Evolutionary conservation across 2,888 invertebrate genomes (phyloP), one percentile per base, ranked within the genome.

Genomic region (Volucella inanis): DNA sequence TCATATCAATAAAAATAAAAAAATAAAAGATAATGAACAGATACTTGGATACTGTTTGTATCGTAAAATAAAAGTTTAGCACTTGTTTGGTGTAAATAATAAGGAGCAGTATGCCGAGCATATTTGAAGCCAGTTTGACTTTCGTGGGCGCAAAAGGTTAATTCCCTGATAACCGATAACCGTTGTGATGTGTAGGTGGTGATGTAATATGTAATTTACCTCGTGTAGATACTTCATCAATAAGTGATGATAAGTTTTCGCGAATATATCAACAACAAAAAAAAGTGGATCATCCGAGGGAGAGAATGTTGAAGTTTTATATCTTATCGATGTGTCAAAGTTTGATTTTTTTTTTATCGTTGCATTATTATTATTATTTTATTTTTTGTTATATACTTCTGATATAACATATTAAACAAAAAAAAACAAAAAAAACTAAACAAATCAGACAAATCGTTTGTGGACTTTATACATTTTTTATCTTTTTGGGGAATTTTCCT

Each of bases 401-500:
- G 4, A 31, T 31, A 31, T 31, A 31, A 31, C 31, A 31, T 31
- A 31, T 31, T 31, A 6, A 31, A 31, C 6, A 3, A 31, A 31
- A 6, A 31, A 31, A 6, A 31, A 31, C 4, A 31, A 31, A 0
- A 31, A 31, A 4, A 22, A 22, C 1, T 22, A 22, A 22, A 22
- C 14, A 50, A 54, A 52, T 22, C 43, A 50, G 39, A 10, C 9
- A 54, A 54, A 31, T 6, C 22, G 12, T 59, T 61, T 3, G 41
- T 12, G 45, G n/a, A n/a, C 47, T 61, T 61, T 47, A 61, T 61
- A 49, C 11, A 64, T 15, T 15, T 14, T 39, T 39, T 64, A 64
- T 64, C 64, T 64, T 64, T 64, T 38, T 50, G 18, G 64, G 64
- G 15, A 50, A 45, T 61, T 61, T 61, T 59, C 49, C 6, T 3